These are phyloP conservation scores for Psylliodes chrysocephalus DNA, from an alignment of 2,888 invertebrate species.

Conservation along the genomic window DNA sequence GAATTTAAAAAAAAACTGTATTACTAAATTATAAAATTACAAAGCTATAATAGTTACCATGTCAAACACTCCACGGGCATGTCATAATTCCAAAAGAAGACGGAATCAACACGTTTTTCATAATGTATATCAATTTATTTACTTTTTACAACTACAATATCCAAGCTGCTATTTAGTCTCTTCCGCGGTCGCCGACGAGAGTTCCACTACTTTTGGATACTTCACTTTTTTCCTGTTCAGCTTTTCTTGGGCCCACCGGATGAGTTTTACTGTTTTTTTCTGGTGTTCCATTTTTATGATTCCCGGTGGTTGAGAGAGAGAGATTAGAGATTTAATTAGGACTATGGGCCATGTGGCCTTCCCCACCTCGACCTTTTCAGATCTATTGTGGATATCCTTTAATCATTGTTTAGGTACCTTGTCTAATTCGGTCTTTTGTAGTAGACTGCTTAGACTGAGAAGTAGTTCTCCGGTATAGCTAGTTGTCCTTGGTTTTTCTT, in stretches of 20 bases:
- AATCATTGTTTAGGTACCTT: too few species aligned
- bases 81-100: not conserved
- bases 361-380: too few species aligned
- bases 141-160: conserved; percentile 37
- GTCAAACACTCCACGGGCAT: not conserved
- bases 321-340: too few species aligned
- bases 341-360: too few species aligned
- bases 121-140: too few species aligned
- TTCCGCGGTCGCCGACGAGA: conserved; percentile 86
- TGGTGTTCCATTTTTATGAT: conserved; percentile 93
- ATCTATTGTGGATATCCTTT: too few species aligned
- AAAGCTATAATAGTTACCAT: not conserved
- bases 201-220: conserved; percentile 94
- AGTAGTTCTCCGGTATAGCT: too few species aligned
- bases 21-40: not conserved
- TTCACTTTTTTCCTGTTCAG: conserved; percentile 94
- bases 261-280: conserved; percentile 90
- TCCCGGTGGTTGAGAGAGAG: conserved; percentile 96
- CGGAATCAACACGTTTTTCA: too few species aligned
- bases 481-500: too few species aligned
- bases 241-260: conserved; percentile 96
- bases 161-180: conserved; percentile 56
- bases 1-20: not conserved
- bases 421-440: too few species aligned
- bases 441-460: too few species aligned